Evolutionary conservation across 2,888 invertebrate species (phyloP), one percentile per base, ranked within the genome.

Genomic region (Linnaemya tessellans): DNA sequence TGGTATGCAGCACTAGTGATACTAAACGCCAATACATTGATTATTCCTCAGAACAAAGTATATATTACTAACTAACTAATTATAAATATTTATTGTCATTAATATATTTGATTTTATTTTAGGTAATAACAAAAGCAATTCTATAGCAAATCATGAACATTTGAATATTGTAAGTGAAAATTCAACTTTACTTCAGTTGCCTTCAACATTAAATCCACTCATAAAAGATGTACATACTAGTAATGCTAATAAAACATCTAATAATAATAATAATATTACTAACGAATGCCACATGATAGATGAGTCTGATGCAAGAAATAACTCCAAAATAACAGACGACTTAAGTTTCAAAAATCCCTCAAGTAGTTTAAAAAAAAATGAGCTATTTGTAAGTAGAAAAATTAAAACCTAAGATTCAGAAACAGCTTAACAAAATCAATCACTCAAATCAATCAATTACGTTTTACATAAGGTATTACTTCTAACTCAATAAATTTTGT

Each of bases 11-110:
- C 73, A 77, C 20, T 43, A 80, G 73, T 65, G 84, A 80, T 51
- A 71, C 84, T 58, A 70, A 84, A 74, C 87, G 89, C 25, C 88
- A 89, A 74, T 88, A 97, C 93, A 98, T 98, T 93, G 96, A 97
- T 88, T 94, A 98, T 85, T 98, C 98, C 15, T 97, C 97, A 75
- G 97, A 97, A 92, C 97, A 98, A 94, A 97, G 98, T 97, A 94
- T 95, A 96, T 49, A 43, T 75, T 18, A 38, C 22, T 18, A 77
- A 15, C 18, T 11, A n/a, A 49, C n/a, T 46, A 43, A 46, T 13
- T 20, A 22, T 62, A 38, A 38, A 7, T 58, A 49, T 60, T 25
- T 60, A 22, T 22, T 20, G 10, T 38, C 38, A 9, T 41, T 54
- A 49, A 11, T 20, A 71, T 10, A 65, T 64, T n/a, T n/a, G n/a